Base-by-base conservation (phyloP, 1,140 invertebrate species). In the Bombus pyrosoma region DNA sequence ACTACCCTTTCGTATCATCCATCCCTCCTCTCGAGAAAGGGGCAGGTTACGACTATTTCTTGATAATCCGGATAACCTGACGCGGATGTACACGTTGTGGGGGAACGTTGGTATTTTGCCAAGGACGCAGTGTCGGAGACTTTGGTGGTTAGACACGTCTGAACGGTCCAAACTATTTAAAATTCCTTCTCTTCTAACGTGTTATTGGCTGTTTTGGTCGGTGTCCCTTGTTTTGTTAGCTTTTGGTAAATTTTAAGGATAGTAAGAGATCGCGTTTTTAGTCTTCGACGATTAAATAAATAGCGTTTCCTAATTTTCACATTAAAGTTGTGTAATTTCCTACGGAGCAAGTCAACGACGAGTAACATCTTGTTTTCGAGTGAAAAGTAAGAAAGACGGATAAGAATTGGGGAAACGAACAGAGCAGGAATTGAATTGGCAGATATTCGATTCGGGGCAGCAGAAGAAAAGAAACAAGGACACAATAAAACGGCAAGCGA, bases 11-110 rank as follows among this genome's bases (percentile, higher is more conserved):
- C 28, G 9, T 22, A 76, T 68, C 59, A 81, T 72, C 41, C 43
- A 47, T 41, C 12, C 59, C 15, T 53, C 34, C 22, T 28, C 39
- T 37, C 22, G 3, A 34, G 1, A 39, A 73, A 64, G 74, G 39
- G 66, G 64, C 69, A 39, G 66, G 59, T 87, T 71, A 32, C 62
- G 43, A 73, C 43, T 41, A 66, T 71, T 85, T 66, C 78, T 80
- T 69, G 87, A 80, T 86, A 87, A 89, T 87, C 85, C 73, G 87
- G 73, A 86, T 84, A 89, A 87, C 81, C 64, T 74, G 37, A 73
- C 62, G 73, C 41, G 72, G 28, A 8, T 12, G 57, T 75, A 71
- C 73, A 64, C 73, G 62, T 86, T 78, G 79, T 37, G 81, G 32
- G 32, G 32, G 57, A 81, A 86, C 57, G 74, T 86, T 90, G 89